Conservation (phyloP, 2,888 invertebrate species). For the Leptura quadrifasciata region DNA sequence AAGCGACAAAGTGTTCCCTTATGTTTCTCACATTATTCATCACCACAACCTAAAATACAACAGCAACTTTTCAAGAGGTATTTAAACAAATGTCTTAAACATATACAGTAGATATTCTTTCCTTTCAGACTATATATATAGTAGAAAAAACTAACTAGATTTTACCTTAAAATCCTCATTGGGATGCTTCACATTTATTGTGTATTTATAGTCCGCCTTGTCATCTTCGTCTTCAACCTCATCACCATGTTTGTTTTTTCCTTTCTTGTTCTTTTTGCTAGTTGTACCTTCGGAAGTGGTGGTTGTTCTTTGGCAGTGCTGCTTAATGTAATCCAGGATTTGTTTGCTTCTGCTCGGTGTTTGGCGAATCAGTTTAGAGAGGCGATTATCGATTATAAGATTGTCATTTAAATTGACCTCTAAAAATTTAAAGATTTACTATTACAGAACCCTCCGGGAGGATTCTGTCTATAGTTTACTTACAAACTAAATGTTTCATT, state of each 20-base stretch:
- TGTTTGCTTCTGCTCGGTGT: slow-evolving; percentile 85
- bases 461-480: not conserved
- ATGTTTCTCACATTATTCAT: slow-evolving; percentile 76
- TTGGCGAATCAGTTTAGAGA: slow-evolving; percentile 85
- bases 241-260: slow-evolving; percentile 67
- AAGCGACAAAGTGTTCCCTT: slow-evolving; percentile 84
- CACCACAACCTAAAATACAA: slow-evolving; percentile 57
- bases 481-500: not conserved
- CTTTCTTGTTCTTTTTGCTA: slow-evolving; percentile 67
- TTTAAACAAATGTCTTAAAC: slow-evolving; percentile 32
- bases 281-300: slow-evolving; percentile 26
- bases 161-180: slow-evolving; percentile 57
- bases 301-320: slow-evolving; percentile 76
- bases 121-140: too few relatives aligned
- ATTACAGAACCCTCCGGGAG: too few relatives aligned
- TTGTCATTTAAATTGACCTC: slow-evolving; percentile 86
- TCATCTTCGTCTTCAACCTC: slow-evolving; percentile 61
- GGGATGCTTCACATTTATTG: slow-evolving; percentile 66
- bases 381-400: slow-evolving; percentile 82
- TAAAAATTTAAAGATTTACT: slow-evolving; percentile 66
- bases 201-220: slow-evolving; percentile 65
- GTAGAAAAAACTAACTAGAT: not conserved
- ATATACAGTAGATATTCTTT: not conserved
- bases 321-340: slow-evolving; percentile 85
- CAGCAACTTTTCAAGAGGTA: slow-evolving; percentile 37